Conservation (phyloP, 35 echinoderm and acorn worm species). For the Diadema setosum region DNA sequence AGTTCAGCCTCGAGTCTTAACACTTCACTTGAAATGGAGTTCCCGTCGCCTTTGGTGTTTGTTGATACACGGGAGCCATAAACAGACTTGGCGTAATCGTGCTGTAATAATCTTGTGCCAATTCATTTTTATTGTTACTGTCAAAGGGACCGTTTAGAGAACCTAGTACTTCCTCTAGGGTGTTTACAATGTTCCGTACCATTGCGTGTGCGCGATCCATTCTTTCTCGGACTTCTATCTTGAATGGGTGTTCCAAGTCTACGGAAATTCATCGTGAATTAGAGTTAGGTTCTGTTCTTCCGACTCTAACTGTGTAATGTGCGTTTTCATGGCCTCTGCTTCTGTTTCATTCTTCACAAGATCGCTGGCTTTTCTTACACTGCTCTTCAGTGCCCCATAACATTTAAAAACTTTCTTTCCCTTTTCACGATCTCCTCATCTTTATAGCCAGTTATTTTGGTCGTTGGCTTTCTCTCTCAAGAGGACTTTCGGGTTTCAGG, state of each 20-base stretch:
- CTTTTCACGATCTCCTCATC: not conserved
- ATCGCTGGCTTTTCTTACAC: not conserved
- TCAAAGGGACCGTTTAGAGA: not conserved
- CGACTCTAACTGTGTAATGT: not conserved
- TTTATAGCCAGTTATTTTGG: not conserved
- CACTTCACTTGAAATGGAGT: not conserved
- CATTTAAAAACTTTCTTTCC: not conserved
- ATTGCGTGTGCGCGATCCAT: not conserved
- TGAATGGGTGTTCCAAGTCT: not conserved
- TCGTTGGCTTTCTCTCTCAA: not conserved
- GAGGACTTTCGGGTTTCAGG: not conserved
- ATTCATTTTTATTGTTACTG: not conserved
- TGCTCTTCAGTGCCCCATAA: not conserved
- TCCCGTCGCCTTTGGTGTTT: not conserved
- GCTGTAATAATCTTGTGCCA: not conserved
- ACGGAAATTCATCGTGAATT: not conserved
- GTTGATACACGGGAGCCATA: not conserved
- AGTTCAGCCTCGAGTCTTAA: not conserved
- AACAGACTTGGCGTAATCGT: too few relatives aligned
- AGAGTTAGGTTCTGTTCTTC: not conserved
- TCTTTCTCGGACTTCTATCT: not conserved
- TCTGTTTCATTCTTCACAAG: not conserved
- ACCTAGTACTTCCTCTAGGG: not conserved
- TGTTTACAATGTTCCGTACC: not conserved
- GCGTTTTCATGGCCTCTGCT: not conserved